Evolutionary conservation across 2,797 vertebrate species (phyloP).

Genomic region (Ctenochaetus hawaiiensis): DNA sequence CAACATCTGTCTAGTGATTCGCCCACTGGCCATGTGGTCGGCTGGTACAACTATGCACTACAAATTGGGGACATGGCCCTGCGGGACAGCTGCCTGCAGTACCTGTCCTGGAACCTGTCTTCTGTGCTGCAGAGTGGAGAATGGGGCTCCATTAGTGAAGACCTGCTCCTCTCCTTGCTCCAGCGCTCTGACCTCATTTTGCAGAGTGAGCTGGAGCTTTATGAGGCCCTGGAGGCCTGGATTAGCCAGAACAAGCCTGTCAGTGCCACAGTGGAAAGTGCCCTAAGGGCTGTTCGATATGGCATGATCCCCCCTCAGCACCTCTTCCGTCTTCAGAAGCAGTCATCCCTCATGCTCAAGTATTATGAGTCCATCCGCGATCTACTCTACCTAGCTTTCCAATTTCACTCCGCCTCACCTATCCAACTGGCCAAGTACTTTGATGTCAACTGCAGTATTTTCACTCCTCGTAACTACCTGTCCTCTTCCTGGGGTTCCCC

Average conservation of each 20-base stretch:
- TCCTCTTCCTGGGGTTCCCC: constrained; percentile 92
- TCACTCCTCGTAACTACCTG: constrained; percentile 96
- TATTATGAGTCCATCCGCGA: constrained; percentile 89
- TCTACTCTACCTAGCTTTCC: constrained; percentile 94
- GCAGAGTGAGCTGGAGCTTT: constrained; percentile 95
- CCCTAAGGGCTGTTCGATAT: constrained; percentile 91
- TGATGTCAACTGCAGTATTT: constrained; percentile 96
- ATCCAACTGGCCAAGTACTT: constrained; percentile 95
- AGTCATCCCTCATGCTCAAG: constrained; percentile 88
- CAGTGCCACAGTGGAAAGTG: constrained; percentile 82
- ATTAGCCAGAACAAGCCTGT: constrained; percentile 88
- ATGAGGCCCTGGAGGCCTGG: constrained; percentile 92
- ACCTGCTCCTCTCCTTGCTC: constrained; percentile 92
- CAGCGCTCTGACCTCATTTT: constrained; percentile 95
- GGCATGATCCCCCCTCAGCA: constrained; percentile 94
- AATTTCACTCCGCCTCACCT: constrained; percentile 95
- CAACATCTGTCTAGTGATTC: constrained; percentile 93
- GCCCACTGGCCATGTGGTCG: constrained; percentile 91
- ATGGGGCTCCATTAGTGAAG: constrained; percentile 91
- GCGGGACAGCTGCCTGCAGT: constrained; percentile 94
- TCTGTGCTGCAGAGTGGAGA: constrained; percentile 91
- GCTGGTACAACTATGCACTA: constrained; percentile 96
- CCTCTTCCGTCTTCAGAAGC: constrained; percentile 94
- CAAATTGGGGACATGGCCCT: constrained; percentile 88
- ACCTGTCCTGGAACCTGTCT: constrained; percentile 97